A percentile compares a stretch with the other conserved stretches of the same genome.
Evolutionary conservation across 2,113 vertebrate species (phyloP).

Genomic region (Carassius auratus): DNA sequence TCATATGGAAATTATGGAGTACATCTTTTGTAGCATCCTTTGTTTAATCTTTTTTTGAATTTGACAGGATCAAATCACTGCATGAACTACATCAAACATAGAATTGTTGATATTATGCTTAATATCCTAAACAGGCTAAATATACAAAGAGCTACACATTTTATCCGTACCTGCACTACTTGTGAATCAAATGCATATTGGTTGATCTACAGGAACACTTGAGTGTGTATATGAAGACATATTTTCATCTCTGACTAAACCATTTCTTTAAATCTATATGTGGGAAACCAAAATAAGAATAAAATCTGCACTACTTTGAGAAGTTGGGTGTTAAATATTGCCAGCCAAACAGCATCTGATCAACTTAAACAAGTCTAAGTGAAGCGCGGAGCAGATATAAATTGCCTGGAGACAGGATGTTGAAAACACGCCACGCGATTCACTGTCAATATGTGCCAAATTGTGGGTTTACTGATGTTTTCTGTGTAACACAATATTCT

Average conservation of each 20-base stretch:
- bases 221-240: not conserved
- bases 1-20: no score
- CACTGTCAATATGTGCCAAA: not conserved
- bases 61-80: not conserved
- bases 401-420: not conserved
- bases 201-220: not conserved
- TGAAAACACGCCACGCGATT: not conserved
- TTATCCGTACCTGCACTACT: no score
- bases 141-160: not conserved
- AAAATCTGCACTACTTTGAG: conserved; percentile 3
- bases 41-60: not conserved
- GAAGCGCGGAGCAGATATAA: not conserved
- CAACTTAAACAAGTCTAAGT: not conserved
- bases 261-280: not conserved
- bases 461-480: conserved; percentile 2
- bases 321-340: not conserved
- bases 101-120: not conserved
- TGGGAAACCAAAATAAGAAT: not conserved
- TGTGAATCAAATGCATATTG: not conserved
- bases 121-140: not conserved
- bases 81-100: not conserved
- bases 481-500: not conserved
- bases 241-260: not conserved
- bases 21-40: not conserved
- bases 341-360: not conserved